phyloP scores from a whole-genome alignment of 2,888 invertebrate species.

The Pachydiplax longipennis region DNA sequence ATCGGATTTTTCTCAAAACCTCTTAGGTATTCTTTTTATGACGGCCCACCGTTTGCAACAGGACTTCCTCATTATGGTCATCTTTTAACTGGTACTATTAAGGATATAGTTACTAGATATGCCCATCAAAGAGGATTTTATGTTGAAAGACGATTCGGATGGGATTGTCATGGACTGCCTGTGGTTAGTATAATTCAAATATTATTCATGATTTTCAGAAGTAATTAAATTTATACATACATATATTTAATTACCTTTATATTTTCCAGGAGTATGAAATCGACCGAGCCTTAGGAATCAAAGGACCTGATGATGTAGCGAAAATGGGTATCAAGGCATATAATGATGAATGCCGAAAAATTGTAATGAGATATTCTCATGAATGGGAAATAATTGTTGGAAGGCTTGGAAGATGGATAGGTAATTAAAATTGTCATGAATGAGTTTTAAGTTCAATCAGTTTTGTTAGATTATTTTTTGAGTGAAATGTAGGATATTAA shows the following conservation, averaged over 20 bases:
- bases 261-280: slow-evolving; percentile 79
- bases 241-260: not conserved
- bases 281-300: slow-evolving; percentile 87
- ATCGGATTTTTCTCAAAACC: slow-evolving; percentile 19
- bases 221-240: not conserved
- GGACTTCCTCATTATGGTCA: slow-evolving; percentile 99
- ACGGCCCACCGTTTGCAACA: slow-evolving; percentile 99
- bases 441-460: not conserved
- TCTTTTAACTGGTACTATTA: slow-evolving; percentile 96
- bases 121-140: slow-evolving; percentile 92
- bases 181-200: slow-evolving; percentile 65
- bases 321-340: slow-evolving; percentile 97
- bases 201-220: not conserved
- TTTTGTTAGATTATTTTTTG: not conserved
- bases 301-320: slow-evolving; percentile 94
- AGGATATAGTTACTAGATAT: slow-evolving; percentile 96
- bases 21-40: slow-evolving; percentile 86
- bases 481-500: too few relatives aligned
- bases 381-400: slow-evolving; percentile 92
- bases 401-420: slow-evolving; percentile 97
- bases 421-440: slow-evolving; percentile 57
- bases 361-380: slow-evolving; percentile 92
- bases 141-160: slow-evolving; percentile 90
- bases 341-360: slow-evolving; percentile 94
- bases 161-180: slow-evolving; percentile 99